phyloP scores from a whole-genome alignment of 2,888 invertebrate species.

The Caradrina clavipalpis region DNA sequence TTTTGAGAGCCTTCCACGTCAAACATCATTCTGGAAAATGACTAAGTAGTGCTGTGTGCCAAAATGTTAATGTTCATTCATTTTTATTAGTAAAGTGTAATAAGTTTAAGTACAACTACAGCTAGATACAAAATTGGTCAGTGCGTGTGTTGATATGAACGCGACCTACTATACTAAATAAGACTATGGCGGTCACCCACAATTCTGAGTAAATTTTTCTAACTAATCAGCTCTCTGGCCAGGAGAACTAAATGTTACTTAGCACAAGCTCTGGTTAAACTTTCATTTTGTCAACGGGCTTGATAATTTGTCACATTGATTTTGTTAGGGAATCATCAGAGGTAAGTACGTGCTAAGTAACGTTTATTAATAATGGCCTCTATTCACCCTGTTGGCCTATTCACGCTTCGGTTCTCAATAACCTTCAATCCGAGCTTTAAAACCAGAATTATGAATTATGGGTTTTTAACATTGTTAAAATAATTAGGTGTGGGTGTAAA shows the following conservation, averaged over 20 bases:
- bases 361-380: neutral
- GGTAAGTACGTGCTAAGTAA: too few species aligned
- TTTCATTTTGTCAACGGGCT: too few species aligned
- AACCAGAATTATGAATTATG: neutral
- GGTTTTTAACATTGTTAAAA: too few species aligned
- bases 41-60: conserved; percentile 17
- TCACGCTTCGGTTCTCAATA: conserved; percentile 6
- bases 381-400: conserved; percentile 54
- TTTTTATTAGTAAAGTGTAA: conserved; percentile 49
- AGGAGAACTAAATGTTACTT: too few species aligned
- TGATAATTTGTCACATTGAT: too few species aligned
- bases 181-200: conserved; percentile 59
- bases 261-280: too few species aligned
- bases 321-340: too few species aligned
- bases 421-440: conserved; percentile 25
- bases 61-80: conserved; percentile 46
- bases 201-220: conserved; percentile 58
- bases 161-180: conserved; percentile 65
- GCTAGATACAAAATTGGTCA: conserved; percentile 67
- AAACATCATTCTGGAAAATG: neutral
- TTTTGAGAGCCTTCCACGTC: conserved; percentile 1
- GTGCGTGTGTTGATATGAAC: conserved; percentile 59
- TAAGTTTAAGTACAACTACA: conserved; percentile 70
- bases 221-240: conserved; percentile 35
- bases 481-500: too few species aligned